phyloP scores from a whole-genome alignment of 2,113 vertebrate genomes.

The Lagopus muta region DNA sequence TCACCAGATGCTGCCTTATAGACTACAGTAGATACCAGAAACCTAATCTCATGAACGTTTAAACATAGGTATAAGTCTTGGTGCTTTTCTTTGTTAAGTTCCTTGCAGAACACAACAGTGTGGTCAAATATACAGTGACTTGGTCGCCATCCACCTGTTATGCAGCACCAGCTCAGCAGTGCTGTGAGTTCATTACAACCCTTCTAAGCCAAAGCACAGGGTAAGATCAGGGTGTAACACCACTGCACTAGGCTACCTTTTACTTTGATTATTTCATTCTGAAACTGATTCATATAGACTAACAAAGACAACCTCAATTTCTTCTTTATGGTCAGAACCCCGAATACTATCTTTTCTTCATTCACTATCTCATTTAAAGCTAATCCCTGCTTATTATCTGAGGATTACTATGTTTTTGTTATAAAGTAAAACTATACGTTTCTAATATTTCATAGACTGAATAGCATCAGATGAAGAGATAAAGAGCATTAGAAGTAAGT shows the following conservation, averaged over 20 bases:
- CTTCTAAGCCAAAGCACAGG: neutral
- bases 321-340: neutral
- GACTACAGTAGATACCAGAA: rapidly evolving
- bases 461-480: neutral
- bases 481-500: conserved; percentile 38
- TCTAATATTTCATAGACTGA: conserved; percentile 7
- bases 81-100: neutral
- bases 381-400: neutral
- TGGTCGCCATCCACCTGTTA: neutral
- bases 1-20: rapidly evolving
- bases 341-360: neutral
- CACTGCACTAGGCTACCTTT: neutral
- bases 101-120: neutral
- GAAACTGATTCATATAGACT: neutral
- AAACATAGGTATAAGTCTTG: neutral
- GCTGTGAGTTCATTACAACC: neutral
- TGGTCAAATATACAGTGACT: neutral
- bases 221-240: neutral
- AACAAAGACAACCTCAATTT: neutral
- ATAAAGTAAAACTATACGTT: neutral
- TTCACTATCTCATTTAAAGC: neutral
- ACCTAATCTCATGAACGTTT: rapidly evolving
- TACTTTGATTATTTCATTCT: neutral
- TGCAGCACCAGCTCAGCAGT: neutral
- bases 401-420: neutral